Evolutionary conservation across 2,888 invertebrate genomes (phyloP).

Genomic region (Drepana falcataria): DNA sequence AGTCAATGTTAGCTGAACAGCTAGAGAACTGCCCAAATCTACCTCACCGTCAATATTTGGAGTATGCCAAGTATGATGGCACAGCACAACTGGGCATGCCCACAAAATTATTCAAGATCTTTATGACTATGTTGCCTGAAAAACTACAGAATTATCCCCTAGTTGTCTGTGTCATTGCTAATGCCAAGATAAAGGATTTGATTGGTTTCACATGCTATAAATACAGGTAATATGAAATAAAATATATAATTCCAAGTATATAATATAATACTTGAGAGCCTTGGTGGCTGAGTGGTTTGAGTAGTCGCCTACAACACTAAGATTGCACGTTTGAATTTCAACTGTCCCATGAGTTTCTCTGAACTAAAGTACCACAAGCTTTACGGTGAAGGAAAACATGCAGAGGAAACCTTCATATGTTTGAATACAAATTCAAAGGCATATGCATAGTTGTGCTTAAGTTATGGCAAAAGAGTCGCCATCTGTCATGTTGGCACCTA

Average conservation of each 20-base stretch:
- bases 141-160: conserved; percentile 91
- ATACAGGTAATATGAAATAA: conserved; percentile 73
- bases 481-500: too few relatives aligned
- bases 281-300: too few relatives aligned
- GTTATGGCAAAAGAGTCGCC: too few relatives aligned
- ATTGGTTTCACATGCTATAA: conserved; percentile 96
- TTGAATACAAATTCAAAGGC: too few relatives aligned
- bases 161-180: conserved; percentile 87
- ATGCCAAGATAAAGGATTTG: conserved; percentile 92
- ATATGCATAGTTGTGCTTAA: too few relatives aligned
- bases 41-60: conserved; percentile 91
- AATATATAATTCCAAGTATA: background rate
- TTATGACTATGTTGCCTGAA: conserved; percentile 90
- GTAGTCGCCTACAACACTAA: too few relatives aligned
- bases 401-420: too few relatives aligned
- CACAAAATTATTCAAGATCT: conserved; percentile 92
- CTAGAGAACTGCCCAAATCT: conserved; percentile 86
- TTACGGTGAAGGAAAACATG: too few relatives aligned
- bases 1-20: conserved; percentile 86
- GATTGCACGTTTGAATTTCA: too few relatives aligned
- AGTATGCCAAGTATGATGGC: conserved; percentile 95
- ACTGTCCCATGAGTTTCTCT: too few relatives aligned
- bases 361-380: too few relatives aligned
- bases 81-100: conserved; percentile 88
- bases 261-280: too few relatives aligned